A percentile compares a stretch with the other conserved stretches of the same genome.
phyloP scores from a whole-genome alignment of 2,888 invertebrate species.

The Dynastes tityus region DNA sequence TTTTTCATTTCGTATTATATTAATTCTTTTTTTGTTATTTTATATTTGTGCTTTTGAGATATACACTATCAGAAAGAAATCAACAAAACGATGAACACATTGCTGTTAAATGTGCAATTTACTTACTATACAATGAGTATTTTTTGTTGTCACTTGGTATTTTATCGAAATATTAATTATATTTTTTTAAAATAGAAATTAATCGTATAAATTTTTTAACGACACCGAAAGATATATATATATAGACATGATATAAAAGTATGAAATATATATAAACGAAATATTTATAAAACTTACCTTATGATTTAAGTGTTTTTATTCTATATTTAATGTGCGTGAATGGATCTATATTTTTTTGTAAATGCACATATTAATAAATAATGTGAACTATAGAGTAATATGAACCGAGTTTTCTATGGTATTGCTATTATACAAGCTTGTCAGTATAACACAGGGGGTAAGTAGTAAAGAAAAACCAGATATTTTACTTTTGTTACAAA shows the following conservation, averaged over 20 bases:
- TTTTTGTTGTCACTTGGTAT: conserved; percentile 20
- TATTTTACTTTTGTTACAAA: conserved; percentile 49
- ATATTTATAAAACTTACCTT: conserved; percentile 34
- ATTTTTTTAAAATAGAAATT: conserved; percentile 25
- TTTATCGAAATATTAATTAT: conserved; percentile 27
- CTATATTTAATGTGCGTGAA: conserved; percentile 44
- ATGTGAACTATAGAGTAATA: conserved; percentile 32
- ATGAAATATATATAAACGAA: conserved; percentile 32
- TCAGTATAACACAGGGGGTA: not conserved
- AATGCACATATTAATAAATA: conserved; percentile 51
- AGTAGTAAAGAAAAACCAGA: conserved; percentile 11
- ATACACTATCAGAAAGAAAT: conserved; percentile 19
- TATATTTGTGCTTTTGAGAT: conserved; percentile 25
- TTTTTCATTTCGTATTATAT: conserved; percentile 23
- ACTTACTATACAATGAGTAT: conserved; percentile 35
- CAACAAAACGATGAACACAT: conserved; percentile 14
- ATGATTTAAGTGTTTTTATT: conserved; percentile 46
- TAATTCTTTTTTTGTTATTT: conserved; percentile 24
- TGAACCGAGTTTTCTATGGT: not conserved
- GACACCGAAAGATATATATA: conserved; percentile 11
- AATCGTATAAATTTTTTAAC: conserved; percentile 17
- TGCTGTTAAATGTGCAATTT: conserved; percentile 49
- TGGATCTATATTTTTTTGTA: conserved; percentile 46
- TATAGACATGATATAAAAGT: conserved; percentile 30
- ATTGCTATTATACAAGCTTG: too few species aligned